These are phyloP conservation scores for Atherinomorus stipes DNA, from an alignment of 2,113 vertebrate genomes.

Conservation along the genomic window DNA sequence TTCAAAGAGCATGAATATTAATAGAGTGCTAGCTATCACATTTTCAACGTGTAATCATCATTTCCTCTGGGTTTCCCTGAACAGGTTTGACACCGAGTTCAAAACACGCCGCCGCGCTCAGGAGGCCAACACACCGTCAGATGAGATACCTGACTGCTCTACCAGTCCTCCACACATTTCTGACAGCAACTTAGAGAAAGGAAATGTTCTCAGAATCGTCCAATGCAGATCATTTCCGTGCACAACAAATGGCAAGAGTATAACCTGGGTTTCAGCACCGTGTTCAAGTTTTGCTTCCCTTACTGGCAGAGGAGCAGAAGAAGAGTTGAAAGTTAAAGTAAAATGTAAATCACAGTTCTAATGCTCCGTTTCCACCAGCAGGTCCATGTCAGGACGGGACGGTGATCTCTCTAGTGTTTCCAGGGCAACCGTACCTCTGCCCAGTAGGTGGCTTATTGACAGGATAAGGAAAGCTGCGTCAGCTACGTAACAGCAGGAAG, in stretches of 20 bases:
- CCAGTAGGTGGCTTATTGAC: no score
- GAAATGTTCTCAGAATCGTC: conserved; percentile 48
- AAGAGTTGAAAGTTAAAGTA: neutral
- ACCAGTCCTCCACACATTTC: conserved; percentile 51
- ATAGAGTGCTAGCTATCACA: conserved; percentile 61
- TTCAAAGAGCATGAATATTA: conserved; percentile 83
- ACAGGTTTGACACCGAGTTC: conserved; percentile 75
- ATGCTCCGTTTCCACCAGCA: no score
- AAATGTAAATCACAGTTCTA: neutral
- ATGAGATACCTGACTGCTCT: conserved; percentile 77
- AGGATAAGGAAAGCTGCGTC: no score
- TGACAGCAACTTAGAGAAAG: conserved; percentile 50
- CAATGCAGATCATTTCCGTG: conserved; percentile 27
- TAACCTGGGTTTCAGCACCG: neutral
- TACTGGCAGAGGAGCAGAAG: neutral
- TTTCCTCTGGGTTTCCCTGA: conserved; percentile 80
- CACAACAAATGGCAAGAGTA: conserved; percentile 14
- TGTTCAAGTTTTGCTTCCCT: neutral
- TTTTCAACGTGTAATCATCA: conserved; percentile 73
- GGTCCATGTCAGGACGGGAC: no score
- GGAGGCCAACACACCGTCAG: conserved; percentile 59
- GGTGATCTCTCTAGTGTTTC: no score
- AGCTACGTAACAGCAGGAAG: no score
- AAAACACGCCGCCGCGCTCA: conserved; percentile 70
- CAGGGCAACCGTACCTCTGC: no score